Conservation (phyloP, 2,797 vertebrate genomes). For the Pseudochirops cupreus region DNA sequence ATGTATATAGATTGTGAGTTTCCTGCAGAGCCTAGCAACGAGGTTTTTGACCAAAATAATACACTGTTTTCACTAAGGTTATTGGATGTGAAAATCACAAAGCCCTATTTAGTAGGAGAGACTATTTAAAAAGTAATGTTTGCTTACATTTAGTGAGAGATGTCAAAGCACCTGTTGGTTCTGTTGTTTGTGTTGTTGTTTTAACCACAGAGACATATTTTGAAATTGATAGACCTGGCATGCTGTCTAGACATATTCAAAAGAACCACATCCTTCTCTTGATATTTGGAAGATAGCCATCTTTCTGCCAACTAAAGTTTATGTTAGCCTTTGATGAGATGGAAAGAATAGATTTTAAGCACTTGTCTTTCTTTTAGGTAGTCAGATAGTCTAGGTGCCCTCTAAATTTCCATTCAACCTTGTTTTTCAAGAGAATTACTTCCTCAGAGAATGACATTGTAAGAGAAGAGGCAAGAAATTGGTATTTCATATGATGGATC, state of each 20-base stretch:
- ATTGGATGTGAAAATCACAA: conserved; percentile 56
- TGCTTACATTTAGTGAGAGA: neutral
- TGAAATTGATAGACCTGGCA: conserved; percentile 39
- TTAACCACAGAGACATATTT: conserved; percentile 51
- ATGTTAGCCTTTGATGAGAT: conserved; percentile 41
- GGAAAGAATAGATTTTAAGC: conserved; percentile 14
- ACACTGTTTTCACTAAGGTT: neutral
- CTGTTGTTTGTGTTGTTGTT: conserved; percentile 52
- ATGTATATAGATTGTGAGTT: conserved; percentile 43
- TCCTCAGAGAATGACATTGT: conserved; percentile 49
- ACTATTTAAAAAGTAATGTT: conserved; percentile 59
- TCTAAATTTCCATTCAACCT: conserved; percentile 52
- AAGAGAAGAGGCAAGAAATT: conserved; percentile 20
- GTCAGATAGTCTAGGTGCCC: conserved; percentile 12
- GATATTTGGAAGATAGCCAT: conserved; percentile 31
- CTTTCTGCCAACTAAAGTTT: conserved; percentile 44
- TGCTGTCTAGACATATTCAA: conserved; percentile 62
- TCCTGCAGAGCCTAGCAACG: conserved; percentile 22
- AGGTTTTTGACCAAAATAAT: conserved; percentile 51
- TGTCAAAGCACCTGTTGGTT: conserved; percentile 46
- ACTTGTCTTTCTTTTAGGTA: conserved; percentile 41
- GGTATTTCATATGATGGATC: neutral
- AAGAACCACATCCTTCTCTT: conserved; percentile 52
- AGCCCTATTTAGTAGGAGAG: conserved; percentile 44
- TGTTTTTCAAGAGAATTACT: conserved; percentile 6